phyloP scores from a whole-genome alignment of 2,797 vertebrate species.

The Philypnodon macrostomus region DNA sequence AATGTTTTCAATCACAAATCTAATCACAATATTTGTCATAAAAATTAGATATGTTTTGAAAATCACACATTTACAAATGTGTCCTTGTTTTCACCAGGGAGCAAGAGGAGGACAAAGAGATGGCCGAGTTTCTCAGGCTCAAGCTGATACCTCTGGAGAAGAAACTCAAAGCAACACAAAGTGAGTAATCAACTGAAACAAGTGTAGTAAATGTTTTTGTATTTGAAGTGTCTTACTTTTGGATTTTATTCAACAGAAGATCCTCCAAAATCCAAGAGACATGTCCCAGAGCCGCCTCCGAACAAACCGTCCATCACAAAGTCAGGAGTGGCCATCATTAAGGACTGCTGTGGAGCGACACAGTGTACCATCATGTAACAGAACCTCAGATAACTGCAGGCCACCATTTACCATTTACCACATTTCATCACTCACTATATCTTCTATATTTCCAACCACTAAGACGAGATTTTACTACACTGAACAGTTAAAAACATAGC shows the following conservation, averaged over 20 bases:
- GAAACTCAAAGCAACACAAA: conserved; percentile 80
- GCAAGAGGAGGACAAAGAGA: conserved; percentile 96
- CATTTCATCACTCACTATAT: too few relatives aligned
- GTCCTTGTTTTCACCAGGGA: conserved; percentile 76
- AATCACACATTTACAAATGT: conserved; percentile 2
- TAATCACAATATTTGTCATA: too few relatives aligned
- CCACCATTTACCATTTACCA: too few relatives aligned
- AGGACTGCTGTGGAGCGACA: conserved; percentile 95
- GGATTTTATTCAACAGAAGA: conserved; percentile 62
- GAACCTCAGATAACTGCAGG: background rate
- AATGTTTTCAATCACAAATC: too few relatives aligned
- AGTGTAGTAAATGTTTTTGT: background rate
- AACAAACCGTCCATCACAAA: conserved; percentile 92
- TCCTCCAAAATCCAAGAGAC: conserved; percentile 85
- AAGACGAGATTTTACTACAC: too few relatives aligned
- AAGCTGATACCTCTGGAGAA: conserved; percentile 93
- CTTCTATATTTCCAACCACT: too few relatives aligned
- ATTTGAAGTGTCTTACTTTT: background rate
- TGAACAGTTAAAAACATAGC: too few relatives aligned
- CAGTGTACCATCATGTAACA: conserved; percentile 92
- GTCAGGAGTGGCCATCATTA: conserved; percentile 89
- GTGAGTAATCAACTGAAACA: conserved; percentile 73
- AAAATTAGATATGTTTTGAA: too few relatives aligned
- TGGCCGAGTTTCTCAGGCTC: conserved; percentile 93
- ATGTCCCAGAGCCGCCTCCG: conserved; percentile 81